phyloP scores from a whole-genome alignment of 2,797 vertebrate species.

The Miichthys miiuy region DNA sequence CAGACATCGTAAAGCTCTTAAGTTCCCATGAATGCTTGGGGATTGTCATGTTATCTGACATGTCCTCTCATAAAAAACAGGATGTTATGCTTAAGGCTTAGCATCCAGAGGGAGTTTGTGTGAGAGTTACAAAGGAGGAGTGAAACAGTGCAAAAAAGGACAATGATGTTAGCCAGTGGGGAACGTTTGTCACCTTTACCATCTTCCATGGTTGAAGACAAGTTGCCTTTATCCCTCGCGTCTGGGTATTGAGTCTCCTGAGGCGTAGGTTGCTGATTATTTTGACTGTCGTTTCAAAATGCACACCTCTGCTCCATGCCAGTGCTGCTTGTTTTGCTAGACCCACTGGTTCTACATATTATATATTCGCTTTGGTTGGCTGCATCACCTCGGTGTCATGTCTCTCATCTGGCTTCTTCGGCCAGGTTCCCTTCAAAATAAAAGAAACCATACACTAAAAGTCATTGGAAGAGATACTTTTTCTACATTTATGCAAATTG shows the following conservation, averaged over 20 bases:
- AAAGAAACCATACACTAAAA: slow-evolving; percentile 9
- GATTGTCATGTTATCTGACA: not conserved
- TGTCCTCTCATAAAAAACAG: not conserved
- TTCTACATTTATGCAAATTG: not conserved
- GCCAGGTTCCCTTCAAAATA: slow-evolving; percentile 27
- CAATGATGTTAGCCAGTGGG: too few species aligned
- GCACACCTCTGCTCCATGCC: not conserved
- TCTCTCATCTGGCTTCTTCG: not conserved
- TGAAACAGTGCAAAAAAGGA: too few species aligned
- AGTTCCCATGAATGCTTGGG: not conserved
- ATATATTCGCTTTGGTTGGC: slow-evolving; percentile 32
- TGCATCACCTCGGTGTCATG: not conserved
- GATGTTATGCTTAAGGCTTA: too few species aligned
- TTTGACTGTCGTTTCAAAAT: not conserved
- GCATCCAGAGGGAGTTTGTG: too few species aligned
- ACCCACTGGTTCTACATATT: slow-evolving; percentile 18
- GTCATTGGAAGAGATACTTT: not conserved
- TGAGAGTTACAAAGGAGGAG: too few species aligned
- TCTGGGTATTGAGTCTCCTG: too few species aligned
- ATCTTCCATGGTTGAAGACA: too few species aligned
- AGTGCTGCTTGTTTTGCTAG: not conserved
- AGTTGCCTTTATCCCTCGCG: too few species aligned
- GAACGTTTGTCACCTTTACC: too few species aligned
- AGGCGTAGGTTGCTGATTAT: not conserved
- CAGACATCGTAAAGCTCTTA: too few species aligned